Percentiles rank a stretch among this genome's conserved stretches.
Conservation (phyloP, 92 coral and sea anemone species). For the Zoanthus sociatus region DNA sequence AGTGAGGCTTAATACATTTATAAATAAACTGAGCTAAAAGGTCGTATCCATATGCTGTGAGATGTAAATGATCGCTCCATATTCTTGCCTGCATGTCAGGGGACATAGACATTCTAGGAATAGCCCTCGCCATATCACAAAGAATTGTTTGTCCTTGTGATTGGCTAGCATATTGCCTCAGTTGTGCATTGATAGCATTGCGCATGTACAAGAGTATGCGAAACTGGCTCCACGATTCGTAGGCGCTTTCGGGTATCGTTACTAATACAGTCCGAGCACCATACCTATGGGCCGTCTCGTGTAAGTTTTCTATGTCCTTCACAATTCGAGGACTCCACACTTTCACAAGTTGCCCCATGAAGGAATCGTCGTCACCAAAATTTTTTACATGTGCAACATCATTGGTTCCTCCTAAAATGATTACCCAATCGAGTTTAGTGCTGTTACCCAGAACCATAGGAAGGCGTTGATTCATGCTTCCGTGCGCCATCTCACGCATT, state of each 20-base stretch:
- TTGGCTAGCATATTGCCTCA: conserved; percentile 81
- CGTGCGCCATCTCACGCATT: conserved; percentile 97
- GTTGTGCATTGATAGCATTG: conserved; percentile 77
- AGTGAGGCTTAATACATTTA: conserved; percentile 85
- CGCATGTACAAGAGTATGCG: conserved; percentile 93
- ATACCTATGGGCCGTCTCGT: conserved; percentile 81
- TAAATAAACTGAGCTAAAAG: conserved; percentile 89
- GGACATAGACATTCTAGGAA: conserved; percentile 87
- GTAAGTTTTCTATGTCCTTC: conserved; percentile 84
- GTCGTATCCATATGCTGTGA: conserved; percentile 91
- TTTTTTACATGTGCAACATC: conserved; percentile 99
- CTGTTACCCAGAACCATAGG: conserved; percentile 92
- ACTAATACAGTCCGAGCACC: conserved; percentile 92
- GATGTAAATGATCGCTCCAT: conserved; percentile 96
- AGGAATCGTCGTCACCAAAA: conserved; percentile 97
- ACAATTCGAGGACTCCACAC: conserved; percentile 96
- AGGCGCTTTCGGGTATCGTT: conserved; percentile 97
- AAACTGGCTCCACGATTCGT: conserved; percentile 94
- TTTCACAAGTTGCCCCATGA: conserved; percentile 86
- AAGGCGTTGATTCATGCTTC: conserved; percentile 90
- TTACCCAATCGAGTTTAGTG: conserved; percentile 95
- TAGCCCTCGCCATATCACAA: conserved; percentile 86
- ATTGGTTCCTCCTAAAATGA: conserved; percentile 96
- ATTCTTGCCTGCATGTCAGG: conserved; percentile 75
- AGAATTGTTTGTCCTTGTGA: conserved; percentile 89